A percentile compares a stretch with the other conserved stretches of the same genome.
These are phyloP conservation scores for Bombus pyrosoma DNA, from an alignment of 1,140 invertebrate species.

Conservation along the genomic window DNA sequence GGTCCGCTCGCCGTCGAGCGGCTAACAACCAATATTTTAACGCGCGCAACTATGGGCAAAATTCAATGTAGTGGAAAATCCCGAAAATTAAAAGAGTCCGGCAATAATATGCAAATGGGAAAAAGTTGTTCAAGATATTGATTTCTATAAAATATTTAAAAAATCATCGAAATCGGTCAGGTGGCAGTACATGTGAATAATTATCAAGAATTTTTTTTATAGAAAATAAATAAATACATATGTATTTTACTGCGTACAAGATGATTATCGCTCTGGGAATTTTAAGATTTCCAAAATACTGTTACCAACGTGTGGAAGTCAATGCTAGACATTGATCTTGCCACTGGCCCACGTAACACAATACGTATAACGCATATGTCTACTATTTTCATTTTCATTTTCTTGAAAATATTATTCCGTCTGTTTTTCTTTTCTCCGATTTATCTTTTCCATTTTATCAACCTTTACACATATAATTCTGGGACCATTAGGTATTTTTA, in stretches of 20 bases:
- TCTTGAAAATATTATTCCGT: no score
- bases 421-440: not conserved
- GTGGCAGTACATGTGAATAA: no score
- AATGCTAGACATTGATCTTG: slow-evolving; percentile 32
- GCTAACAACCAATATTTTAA: no score
- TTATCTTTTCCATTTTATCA: not conserved
- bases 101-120: no score
- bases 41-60: no score
- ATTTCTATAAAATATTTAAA: no score
- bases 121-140: no score
- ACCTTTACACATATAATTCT: not conserved
- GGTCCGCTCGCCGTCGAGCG: no score
- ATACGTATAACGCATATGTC: not conserved
- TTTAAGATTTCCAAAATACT: not conserved
- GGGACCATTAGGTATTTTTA: not conserved
- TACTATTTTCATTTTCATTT: not conserved
- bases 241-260: not conserved
- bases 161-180: no score
- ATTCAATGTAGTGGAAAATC: no score
- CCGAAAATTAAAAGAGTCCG: no score
- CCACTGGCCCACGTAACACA: not conserved
- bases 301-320: not conserved
- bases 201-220: no score
- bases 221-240: not conserved
- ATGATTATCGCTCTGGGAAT: not conserved